Base-by-base conservation (phyloP, 2,113 vertebrate species). In the Piprites chloris region DNA sequence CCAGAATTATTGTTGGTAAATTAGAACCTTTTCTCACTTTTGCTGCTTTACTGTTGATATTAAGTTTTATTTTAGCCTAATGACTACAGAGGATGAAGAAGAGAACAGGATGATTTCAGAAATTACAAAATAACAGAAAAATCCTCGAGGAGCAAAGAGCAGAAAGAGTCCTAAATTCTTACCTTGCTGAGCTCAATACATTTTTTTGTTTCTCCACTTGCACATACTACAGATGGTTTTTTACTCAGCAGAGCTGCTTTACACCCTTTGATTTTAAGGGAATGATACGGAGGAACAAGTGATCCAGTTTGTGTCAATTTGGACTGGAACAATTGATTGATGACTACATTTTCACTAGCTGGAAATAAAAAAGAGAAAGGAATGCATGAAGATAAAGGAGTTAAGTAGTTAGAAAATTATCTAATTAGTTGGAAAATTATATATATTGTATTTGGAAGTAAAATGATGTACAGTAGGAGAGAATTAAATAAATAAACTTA, bases 341-440 rank as follows among this genome's bases (percentile, higher is more conserved):
- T 97, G 93, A 99, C 97, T 69, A 99, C 97, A 37, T 98, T 99
- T 98, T 99, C 99, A 96, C 99, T 99, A 88, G 99, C 99, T 99
- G 96, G 82, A 47, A 66, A 65, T 79, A 74, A 96, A 97, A 27
- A 83, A 88, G 94, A 61, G 6, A 95, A 94, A 94, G 63, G 46
- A 79, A 85, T n/a, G 9, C 23, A 80, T 15, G 47, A 55, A 28
- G 5, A 79, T 30, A 89, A 90, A 96, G 84, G 19, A 62, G 9
- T 27, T 50, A 50, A 50, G 49, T 41, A 32, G 16, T 69, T 65
- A 83, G 22, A 77, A 85, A 71, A 47, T 56, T 5, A 56, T 10
- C 49, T 50, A 50, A 50, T 50, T 42, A n/a, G 15, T 71, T 66
- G 81, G 26, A 78, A 87, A 72, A 44, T 52, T 5, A 77, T 37